Evolutionary conservation across 2,888 invertebrate genomes (phyloP), one percentile per base, ranked within the genome.

Genomic region (Lycaena phlaeas): DNA sequence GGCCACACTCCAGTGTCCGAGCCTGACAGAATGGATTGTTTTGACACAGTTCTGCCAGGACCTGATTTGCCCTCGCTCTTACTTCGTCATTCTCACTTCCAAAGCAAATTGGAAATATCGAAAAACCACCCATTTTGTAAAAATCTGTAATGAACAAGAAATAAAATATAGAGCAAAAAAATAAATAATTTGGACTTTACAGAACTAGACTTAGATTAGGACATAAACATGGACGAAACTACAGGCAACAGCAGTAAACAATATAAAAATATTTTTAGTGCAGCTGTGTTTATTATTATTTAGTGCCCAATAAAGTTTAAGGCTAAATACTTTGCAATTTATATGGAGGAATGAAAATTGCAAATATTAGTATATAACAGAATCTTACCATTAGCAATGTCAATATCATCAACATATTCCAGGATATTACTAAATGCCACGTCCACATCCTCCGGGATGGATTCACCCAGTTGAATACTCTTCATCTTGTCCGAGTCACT

Each of bases 11-110:
- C 3, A 93, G 52, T n/a, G 91, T 88, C 28, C 86, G 81, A 15
- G 87, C 71, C 67, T 97, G 96, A 54, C 94, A 94, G 61, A 87
- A 91, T 0, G 91, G 89, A 74, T 96, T 96, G 73, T 96, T 95
- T 72, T 97, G 96, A 25, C 92, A 89, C 42, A 95, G 67, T 55
- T 91, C 92, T 0, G 92, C 95, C 2, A 96, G 76, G 9, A 95
- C 71, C 17, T 89, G 86, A 7, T 92, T 90, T 2, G 91, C 87
- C 27, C 81, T 72, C 44, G 88, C 85, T 25, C 92, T 84, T 0
- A 96, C 77, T 11, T 86, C 78, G 0, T 84, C 67, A 51, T 91
- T 87, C 3, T 81, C 70, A 15, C 89, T 88, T 46, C 87, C 85
- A 17, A 93, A 74, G 58, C 92, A 90, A 0, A 89, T 77, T 0